These are phyloP conservation scores for Pachyramphus minor DNA, from an alignment of 2,113 vertebrate species.

Conservation along the genomic window DNA sequence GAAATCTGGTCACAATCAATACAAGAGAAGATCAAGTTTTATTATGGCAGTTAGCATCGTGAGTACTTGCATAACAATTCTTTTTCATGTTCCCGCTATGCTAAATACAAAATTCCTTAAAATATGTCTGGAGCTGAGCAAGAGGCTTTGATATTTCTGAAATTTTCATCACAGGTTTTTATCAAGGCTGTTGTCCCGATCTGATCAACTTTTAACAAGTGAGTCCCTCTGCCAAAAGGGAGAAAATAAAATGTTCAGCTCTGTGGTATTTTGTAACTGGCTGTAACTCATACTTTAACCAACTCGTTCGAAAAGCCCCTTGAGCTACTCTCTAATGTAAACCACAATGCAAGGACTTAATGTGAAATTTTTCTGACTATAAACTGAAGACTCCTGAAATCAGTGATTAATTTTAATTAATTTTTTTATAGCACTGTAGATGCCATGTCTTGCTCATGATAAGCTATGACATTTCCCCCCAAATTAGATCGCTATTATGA, in stretches of 20 bases:
- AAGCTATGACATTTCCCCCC: not conserved
- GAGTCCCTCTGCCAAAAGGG: not conserved
- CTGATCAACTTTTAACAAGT: not conserved
- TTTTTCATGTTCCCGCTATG: not conserved
- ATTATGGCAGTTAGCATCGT: constrained; percentile 51
- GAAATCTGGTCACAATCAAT: constrained; percentile 82
- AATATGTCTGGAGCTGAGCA: not conserved
- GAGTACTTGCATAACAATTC: not conserved
- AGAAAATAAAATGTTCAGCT: not conserved
- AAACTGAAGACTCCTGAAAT: not conserved
- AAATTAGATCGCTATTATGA: not conserved
- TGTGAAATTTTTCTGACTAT: not conserved
- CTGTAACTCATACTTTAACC: not conserved
- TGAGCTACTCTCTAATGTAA: not conserved
- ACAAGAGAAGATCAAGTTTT: constrained; percentile 56
- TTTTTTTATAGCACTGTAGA: not conserved
- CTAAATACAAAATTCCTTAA: not conserved
- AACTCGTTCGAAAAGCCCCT: rapidly evolving
- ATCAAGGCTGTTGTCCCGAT: not conserved
- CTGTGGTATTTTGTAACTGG: not conserved
- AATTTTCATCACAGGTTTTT: not conserved
- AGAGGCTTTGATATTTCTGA: not conserved
- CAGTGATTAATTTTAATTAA: not conserved
- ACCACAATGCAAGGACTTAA: not conserved
- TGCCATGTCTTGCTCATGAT: not conserved